These are phyloP conservation scores for Morone chrysops DNA, from an alignment of 2,113 vertebrate genomes.

Conservation along the genomic window DNA sequence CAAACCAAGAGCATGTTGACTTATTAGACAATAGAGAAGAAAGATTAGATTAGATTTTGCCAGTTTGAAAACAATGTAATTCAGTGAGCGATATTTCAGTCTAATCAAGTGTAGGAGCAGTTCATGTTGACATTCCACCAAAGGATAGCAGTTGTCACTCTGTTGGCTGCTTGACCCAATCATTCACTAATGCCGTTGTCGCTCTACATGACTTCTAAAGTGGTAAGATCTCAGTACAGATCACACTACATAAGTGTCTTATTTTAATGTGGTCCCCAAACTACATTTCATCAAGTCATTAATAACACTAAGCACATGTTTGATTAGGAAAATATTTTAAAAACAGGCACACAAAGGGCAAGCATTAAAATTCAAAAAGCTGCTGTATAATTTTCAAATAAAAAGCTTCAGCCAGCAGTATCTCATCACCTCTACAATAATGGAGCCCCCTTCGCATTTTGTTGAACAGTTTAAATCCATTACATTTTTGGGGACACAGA, in stretches of 20 bases:
- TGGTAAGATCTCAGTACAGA: too few species aligned
- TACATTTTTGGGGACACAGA: constrained; percentile 18
- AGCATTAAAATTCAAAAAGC: neutral
- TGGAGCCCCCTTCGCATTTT: neutral
- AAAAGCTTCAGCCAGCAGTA: neutral
- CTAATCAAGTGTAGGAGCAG: too few species aligned
- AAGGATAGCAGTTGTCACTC: neutral
- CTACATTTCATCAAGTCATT: too few species aligned
- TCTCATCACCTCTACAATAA: neutral
- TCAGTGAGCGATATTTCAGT: neutral
- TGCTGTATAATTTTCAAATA: neutral
- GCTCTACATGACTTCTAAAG: too few species aligned
- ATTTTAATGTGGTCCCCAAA: too few species aligned
- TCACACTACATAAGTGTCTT: too few species aligned
- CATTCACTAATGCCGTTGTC: too few species aligned
- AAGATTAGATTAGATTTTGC: neutral
- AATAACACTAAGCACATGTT: too few species aligned
- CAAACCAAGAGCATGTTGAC: neutral
- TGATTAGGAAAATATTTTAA: too few species aligned
- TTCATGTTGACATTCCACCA: neutral
- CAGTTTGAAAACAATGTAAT: neutral
- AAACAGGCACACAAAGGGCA: neutral
- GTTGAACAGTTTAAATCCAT: constrained; percentile 30
- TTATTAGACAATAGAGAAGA: neutral
- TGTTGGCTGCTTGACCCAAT: constrained; percentile 3